Evolutionary conservation across 92 coral and sea anemone species (phyloP).

Genomic region (Palythoa grandiflora): DNA sequence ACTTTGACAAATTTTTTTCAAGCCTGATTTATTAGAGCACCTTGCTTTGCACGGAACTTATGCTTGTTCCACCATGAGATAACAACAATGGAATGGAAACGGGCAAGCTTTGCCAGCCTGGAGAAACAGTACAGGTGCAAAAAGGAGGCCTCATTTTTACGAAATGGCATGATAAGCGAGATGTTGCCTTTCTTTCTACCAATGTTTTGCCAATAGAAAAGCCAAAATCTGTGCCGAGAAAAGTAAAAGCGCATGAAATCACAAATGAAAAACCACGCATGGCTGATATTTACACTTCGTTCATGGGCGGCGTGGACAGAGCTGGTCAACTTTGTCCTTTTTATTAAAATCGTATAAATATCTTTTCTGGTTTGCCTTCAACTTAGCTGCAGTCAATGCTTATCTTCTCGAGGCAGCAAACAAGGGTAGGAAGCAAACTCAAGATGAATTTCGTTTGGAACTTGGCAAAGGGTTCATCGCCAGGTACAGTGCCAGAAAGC

Average conservation of each 20-base stretch:
- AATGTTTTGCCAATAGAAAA: background rate
- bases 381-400: background rate
- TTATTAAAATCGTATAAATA: conserved; percentile 7
- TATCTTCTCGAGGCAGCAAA: background rate
- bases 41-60: background rate
- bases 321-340: background rate
- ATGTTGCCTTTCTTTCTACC: background rate
- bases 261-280: background rate
- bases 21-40: background rate
- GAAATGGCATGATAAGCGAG: background rate
- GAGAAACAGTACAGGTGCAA: background rate
- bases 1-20: background rate
- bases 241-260: background rate
- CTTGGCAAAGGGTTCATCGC: background rate
- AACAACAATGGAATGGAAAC: background rate
- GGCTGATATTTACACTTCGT: background rate
- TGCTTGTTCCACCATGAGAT: background rate
- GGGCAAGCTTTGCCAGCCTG: background rate
- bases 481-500: conserved; percentile 3
- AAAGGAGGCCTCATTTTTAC: background rate
- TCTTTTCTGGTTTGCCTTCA: conserved; percentile 10
- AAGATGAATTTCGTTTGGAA: background rate
- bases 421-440: background rate
- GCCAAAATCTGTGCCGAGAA: background rate
- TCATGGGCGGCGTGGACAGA: conserved; percentile 6